Evolutionary conservation across 30 jellyfish, hydroid and myxozoan genomes (phyloP).

Genomic region (Calvadosia cruxmelitensis): DNA sequence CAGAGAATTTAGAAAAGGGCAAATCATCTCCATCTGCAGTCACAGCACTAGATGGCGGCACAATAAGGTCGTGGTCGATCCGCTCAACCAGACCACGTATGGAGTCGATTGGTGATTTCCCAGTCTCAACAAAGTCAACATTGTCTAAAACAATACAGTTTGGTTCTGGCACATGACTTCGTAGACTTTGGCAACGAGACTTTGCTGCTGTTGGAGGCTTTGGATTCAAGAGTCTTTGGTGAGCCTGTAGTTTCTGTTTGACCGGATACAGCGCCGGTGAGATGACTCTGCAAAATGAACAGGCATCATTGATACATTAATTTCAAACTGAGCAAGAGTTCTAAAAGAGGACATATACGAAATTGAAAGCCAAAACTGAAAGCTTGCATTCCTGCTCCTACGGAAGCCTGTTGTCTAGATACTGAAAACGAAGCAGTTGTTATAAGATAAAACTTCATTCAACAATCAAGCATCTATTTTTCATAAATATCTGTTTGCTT

Average conservation of each 20-base stretch:
- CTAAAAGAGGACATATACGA: too few species aligned
- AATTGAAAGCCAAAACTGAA: too few species aligned
- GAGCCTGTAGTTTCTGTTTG: neutral
- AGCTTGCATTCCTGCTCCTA: too few species aligned
- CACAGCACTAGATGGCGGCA: neutral
- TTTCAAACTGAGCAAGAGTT: too few species aligned
- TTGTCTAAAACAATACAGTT: neutral
- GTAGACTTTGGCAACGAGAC: neutral
- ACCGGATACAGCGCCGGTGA: neutral
- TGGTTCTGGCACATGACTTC: neutral
- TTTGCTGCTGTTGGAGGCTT: neutral
- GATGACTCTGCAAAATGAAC: neutral
- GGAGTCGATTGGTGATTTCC: slow-evolving; percentile 35
- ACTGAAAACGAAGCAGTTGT: too few species aligned
- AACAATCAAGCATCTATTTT: too few species aligned
- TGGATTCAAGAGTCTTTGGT: neutral
- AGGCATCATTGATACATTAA: too few species aligned
- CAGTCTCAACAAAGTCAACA: neutral
- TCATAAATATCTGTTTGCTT: too few species aligned
- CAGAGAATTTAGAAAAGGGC: neutral
- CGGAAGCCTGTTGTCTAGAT: too few species aligned
- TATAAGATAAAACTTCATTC: too few species aligned
- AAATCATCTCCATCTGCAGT: neutral
- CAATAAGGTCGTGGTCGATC: neutral
- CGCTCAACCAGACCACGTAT: slow-evolving; percentile 32